Evolutionary conservation across 2,888 invertebrate genomes (phyloP).

Genomic region (Achlya flavicornis): DNA sequence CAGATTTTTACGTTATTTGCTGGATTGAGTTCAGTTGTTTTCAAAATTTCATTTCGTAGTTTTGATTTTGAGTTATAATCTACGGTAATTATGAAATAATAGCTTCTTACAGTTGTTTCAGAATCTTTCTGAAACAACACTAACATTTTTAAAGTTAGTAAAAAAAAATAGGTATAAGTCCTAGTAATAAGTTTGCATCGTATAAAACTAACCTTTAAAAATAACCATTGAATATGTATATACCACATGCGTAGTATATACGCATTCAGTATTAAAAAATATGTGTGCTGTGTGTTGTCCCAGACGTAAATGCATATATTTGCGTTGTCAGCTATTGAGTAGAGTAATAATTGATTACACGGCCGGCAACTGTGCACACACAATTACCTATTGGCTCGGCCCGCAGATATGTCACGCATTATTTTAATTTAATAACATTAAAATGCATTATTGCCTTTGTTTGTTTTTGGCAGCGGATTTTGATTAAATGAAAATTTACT

Average conservation of each 20-base stretch:
- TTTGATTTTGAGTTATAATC: no score
- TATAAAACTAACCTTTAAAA: no score
- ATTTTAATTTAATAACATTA: not conserved
- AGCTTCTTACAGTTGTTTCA: no score
- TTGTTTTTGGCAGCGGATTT: not conserved
- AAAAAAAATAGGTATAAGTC: no score
- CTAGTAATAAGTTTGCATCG: no score
- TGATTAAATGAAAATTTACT: not conserved
- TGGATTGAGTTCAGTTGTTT: no score
- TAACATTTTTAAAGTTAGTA: no score
- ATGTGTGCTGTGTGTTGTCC: not conserved
- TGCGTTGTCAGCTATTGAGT: conserved; percentile 9
- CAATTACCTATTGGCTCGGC: conserved; percentile 12
- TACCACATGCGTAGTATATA: not conserved
- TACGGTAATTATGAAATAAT: no score
- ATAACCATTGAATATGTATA: no score
- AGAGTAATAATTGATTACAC: conserved; percentile 15
- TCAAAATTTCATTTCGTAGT: no score
- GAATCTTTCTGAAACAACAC: no score
- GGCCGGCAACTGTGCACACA: conserved; percentile 13
- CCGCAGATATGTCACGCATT: not conserved
- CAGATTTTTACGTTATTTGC: no score
- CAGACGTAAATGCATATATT: conserved; percentile 5
- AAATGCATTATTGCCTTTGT: not conserved
- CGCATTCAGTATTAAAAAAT: not conserved